Base-by-base conservation (phyloP, 2,888 invertebrate species). In the Chymomyza fuscimana region DNA sequence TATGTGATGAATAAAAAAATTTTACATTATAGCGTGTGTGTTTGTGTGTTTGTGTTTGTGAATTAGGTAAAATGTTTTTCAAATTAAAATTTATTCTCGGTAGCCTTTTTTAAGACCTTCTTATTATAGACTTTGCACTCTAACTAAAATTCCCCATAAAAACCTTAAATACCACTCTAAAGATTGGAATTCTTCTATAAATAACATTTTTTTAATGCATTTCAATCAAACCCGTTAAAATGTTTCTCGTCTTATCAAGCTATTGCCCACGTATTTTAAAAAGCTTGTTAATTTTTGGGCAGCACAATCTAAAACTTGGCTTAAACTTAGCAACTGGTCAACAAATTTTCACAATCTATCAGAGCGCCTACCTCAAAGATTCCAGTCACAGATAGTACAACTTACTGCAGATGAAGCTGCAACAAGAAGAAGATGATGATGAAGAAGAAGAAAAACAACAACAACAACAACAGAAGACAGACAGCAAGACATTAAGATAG, bases 281-380 rank as follows among this genome's bases (percentile, higher is more conserved):
- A 46, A 46, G 12, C 40, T 46, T 46, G 40, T 46, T 46, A 46
- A 46, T 46, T 46, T 46, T 12, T 5, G 32, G 40, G 40, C 40
- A 46, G 12, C 12, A 46, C 40, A 46, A 46, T 46, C 40, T 12
- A 12, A 46, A 46, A 46, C 40, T 46, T 46, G 12, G 40, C 12
- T 46, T 46, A 46, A 46, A 46, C 40, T 46, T 12, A 12, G 40
- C 40, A 46, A 46, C 40, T 46, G 40, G 40, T 46, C 40, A 46
- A 46, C 40, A 12, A 12, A 46, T 46, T 46, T 46, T 46, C 40
- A 46, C 40, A 46, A 46, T 46, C 40, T 46, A 46, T 46, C 71
- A 65, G 59, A 71, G 79, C 72, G 67, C 69, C 72, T 71, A 68
- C 74, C 64, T 73, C 65, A 58, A 63, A 70, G 84, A 78, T 81